Evolutionary conservation across 1,140 invertebrate genomes (phyloP), one percentile per base, ranked within the genome.

Genomic region (Gryllus bimaculatus): DNA sequence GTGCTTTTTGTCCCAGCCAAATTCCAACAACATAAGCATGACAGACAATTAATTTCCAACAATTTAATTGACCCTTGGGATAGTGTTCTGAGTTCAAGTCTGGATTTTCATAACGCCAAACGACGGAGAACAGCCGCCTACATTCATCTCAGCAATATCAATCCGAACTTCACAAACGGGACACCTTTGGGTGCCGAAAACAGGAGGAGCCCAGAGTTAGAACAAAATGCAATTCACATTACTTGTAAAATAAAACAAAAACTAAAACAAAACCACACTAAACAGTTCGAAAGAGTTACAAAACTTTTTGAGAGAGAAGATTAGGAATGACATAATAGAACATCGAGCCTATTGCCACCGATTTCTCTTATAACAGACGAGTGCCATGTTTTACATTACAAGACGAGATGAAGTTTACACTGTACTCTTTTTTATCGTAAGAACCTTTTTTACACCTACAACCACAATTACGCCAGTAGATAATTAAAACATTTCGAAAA

Each of bases 141-240:
- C 54, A 66, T 66, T 66, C 54, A 66, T 66, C 54, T 39, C 26
- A 39, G 54, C 54, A 66, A 66, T 66, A 66, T 66, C 54, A 66
- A 66, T 66, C 54, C 54, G 18, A 66, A 66, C 54, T 18, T 18
- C 54, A 10, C 54, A 66, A 66, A 10, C 54, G 54, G 54, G 18
- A 66, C 54, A 66, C 54, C 54, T 66, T 66, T 66, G 54, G 54
- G 54, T 18, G 54, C 54, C 0, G 7, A 66, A 66, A 66, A 1
- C 2, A 7, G 18, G 54, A 66, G 18, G 54, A 3, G 54, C 18
- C 18, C 54, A 66, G 54, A 10, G 10, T 10, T 18, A 18, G 54
- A 66, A 66, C 54, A 66, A 66, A 66, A 66, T 66, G 54, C 54
- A 66, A 66, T 66, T 66, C 54, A 66, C 54, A 66, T 66, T n/a